Evolutionary conservation across 2,797 vertebrate species (phyloP).

Genomic region (Myiothlypis coronata): DNA sequence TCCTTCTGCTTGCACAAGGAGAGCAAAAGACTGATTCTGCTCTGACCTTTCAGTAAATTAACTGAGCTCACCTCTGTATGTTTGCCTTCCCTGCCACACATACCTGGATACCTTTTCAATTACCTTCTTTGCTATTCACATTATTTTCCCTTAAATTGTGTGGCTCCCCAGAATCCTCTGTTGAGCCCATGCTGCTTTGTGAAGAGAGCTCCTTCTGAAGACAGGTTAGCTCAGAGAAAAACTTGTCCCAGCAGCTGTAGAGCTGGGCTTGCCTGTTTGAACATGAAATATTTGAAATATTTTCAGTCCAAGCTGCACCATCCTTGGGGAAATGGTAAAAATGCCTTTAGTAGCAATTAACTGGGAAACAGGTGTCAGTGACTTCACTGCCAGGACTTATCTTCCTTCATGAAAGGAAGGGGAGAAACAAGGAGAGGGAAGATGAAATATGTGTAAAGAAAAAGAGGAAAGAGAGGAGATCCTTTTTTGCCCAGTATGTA

Average conservation of each 20-base stretch:
- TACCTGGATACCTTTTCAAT: background rate
- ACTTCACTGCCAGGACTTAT: background rate
- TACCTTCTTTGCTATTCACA: background rate
- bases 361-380: background rate
- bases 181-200: background rate
- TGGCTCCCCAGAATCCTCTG: background rate
- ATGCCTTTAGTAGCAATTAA: conserved; percentile 24
- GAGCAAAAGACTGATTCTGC: background rate
- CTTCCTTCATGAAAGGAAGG: background rate
- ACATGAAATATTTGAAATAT: background rate
- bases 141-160: background rate
- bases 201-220: background rate
- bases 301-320: background rate
- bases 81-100: background rate
- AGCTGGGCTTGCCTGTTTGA: background rate
- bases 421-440: background rate
- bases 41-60: conserved; percentile 13
- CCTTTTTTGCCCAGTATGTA: background rate
- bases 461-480: background rate
- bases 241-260: background rate
- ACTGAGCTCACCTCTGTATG: background rate
- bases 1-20: background rate
- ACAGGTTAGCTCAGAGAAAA: background rate
- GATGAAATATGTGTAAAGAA: background rate
- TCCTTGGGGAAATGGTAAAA: conserved; percentile 10